These are phyloP conservation scores for Drosophila punjabiensis DNA, from an alignment of 1,140 invertebrate species.

Conservation along the genomic window DNA sequence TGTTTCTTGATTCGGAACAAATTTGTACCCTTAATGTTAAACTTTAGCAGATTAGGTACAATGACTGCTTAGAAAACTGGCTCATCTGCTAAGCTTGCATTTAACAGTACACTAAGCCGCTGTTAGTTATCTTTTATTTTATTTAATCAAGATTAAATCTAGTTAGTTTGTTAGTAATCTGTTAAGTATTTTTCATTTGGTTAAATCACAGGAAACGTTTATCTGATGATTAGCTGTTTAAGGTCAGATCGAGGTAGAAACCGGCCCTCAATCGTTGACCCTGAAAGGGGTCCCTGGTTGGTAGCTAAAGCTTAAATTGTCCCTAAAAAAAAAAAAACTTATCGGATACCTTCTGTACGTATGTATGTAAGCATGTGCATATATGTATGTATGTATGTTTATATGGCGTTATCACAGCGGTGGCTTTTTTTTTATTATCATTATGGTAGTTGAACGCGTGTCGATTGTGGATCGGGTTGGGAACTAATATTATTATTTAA, in stretches of 20 bases:
- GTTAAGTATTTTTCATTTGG: neutral
- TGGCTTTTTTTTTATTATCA: slow-evolving; percentile 37
- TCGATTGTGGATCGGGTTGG: slow-evolving; percentile 25
- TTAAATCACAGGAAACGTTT: neutral
- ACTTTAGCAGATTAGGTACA: too few relatives aligned
- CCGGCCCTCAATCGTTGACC: neutral
- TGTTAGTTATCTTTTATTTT: too few relatives aligned
- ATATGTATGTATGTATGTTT: neutral
- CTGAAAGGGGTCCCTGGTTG: neutral
- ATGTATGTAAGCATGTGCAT: neutral
- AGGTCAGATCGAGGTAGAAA: neutral
- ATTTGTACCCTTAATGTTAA: too few relatives aligned
- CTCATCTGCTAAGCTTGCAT: too few relatives aligned
- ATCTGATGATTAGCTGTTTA: neutral
- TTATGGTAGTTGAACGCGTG: slow-evolving; percentile 17
- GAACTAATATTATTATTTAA: slow-evolving; percentile 6
- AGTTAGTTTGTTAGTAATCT: too few relatives aligned
- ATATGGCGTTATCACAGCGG: slow-evolving; percentile 26
- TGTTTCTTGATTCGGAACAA: too few relatives aligned
- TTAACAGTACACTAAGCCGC: too few relatives aligned
- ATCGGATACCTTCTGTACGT: neutral
- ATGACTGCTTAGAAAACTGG: too few relatives aligned
- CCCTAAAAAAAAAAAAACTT: neutral
- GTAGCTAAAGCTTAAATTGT: neutral
- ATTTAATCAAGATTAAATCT: too few relatives aligned